These are phyloP conservation scores for Acrobeloides nanus DNA, from an alignment of 2,888 invertebrate species.

Conservation along the genomic window DNA sequence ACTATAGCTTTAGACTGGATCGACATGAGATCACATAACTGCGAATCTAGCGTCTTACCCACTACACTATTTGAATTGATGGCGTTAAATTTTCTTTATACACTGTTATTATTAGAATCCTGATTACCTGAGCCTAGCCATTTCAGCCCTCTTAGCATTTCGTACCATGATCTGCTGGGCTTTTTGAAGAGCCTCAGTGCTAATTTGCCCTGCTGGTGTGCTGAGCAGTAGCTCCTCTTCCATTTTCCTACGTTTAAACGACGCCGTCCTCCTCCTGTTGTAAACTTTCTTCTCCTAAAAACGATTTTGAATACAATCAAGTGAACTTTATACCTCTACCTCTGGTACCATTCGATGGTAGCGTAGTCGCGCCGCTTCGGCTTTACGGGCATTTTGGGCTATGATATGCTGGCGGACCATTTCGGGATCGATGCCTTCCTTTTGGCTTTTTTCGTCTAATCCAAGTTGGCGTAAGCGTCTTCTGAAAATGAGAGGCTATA, in stretches of 20 bases:
- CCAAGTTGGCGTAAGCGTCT: slow-evolving; percentile 38
- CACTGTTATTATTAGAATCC: too few species aligned
- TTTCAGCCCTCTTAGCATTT: slow-evolving; percentile 41
- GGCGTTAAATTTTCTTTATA: too few species aligned
- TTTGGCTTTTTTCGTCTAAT: not conserved
- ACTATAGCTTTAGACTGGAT: too few species aligned
- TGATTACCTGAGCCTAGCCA: slow-evolving; percentile 34
- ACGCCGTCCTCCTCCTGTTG: slow-evolving; percentile 20
- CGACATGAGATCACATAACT: too few species aligned
- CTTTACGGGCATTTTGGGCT: not conserved
- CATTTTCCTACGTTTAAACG: slow-evolving; percentile 37
- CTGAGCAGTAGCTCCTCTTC: slow-evolving; percentile 43
- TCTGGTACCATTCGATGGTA: slow-evolving; percentile 16
- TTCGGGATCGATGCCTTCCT: not conserved
- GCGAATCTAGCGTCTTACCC: too few species aligned
- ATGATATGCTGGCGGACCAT: not conserved
- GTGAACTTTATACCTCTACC: not conserved
- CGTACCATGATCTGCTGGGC: slow-evolving; percentile 43
- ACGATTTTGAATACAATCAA: not conserved
- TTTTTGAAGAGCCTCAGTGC: slow-evolving; percentile 39
- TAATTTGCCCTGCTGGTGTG: slow-evolving; percentile 42
- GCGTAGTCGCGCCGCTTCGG: slow-evolving; percentile 7
- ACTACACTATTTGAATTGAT: too few species aligned
- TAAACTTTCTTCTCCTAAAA: slow-evolving; percentile 34
- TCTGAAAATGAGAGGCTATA: too few species aligned